phyloP scores from a whole-genome alignment of 2,113 vertebrate species.

The Oxyura jamaicensis region DNA sequence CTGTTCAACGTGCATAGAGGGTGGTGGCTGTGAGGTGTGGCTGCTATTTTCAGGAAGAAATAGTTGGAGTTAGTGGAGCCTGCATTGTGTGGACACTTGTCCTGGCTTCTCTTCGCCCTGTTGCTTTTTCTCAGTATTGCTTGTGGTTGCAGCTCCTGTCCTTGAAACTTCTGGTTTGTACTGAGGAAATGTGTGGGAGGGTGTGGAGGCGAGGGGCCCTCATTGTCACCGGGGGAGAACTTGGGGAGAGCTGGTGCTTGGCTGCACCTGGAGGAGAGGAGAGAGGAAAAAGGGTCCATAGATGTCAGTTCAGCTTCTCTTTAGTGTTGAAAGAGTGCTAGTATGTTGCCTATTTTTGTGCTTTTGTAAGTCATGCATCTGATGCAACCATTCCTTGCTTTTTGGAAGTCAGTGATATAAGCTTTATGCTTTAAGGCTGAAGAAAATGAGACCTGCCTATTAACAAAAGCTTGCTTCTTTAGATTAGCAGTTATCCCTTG shows the following conservation, averaged over 20 bases:
- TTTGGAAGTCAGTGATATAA: background rate
- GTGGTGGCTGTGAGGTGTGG: background rate
- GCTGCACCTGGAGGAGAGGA: background rate
- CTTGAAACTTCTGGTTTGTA: background rate
- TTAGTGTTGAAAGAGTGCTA: background rate
- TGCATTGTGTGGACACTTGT: background rate
- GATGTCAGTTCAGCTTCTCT: background rate
- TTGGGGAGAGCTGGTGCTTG: background rate
- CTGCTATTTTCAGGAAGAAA: background rate
- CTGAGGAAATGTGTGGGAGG: background rate
- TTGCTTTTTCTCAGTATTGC: background rate
- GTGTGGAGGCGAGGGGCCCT: no score
- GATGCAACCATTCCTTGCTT: background rate
- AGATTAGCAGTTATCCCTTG: background rate
- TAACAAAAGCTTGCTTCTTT: background rate
- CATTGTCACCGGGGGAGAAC: background rate
- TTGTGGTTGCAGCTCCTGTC: background rate
- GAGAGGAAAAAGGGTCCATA: background rate
- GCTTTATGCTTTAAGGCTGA: background rate
- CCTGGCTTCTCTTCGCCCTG: background rate
- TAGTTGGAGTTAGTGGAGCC: background rate
- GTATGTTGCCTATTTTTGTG: background rate
- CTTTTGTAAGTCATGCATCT: background rate
- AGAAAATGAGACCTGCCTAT: background rate
- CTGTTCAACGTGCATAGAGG: no score